Base-by-base conservation (phyloP, 2,888 invertebrate species). In the Amaurobius ferox region DNA sequence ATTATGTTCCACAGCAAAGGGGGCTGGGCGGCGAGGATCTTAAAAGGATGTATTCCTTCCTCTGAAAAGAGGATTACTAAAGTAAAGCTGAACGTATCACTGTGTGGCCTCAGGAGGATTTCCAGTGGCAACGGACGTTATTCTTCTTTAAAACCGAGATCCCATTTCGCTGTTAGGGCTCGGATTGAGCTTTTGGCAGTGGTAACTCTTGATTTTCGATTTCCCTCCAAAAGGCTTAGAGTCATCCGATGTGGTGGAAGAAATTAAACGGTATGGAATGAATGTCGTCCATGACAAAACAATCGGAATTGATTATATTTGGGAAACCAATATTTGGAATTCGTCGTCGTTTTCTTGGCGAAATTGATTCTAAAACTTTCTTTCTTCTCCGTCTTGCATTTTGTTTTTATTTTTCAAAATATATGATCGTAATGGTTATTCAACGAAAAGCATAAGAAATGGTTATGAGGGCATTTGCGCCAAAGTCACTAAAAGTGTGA, bases 41-140 rank as follows among this genome's bases (percentile, higher is more conserved):
- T 81, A 68, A 76, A 81, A 81, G 73, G 81, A 81, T 81, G 80
- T 67, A 80, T 73, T 48, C 40, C 62, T 68, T 55, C 62, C 23
- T 30, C 9, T 26, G 55, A 68, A 73, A 44, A 44, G 44, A 48
- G 81, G 70, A 70, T 76, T 70, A 39, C 29, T 28, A 64, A 44
- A 61, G 72, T 28, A 79, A 79, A 66, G 62, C 70, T 70, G 72
- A 48, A 70, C 11, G 48, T 66, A 66, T 70, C 71, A 66, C 48
- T 30, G 29, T 2, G n/a, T 30, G 23, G 26, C 70, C 29, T 62
- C 70, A 30, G 62, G 28, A 66, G 72, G 66, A 44, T 64, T 29
- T 44, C 48, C 39, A 16, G 19, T 26, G 23, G 23, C 23, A 77
- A 55, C n/a, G 29, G 23, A 30, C 66, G 74, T 81, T 81, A 70